phyloP scores from a whole-genome alignment of 2,113 vertebrate genomes.

The Alligator mississippiensis region DNA sequence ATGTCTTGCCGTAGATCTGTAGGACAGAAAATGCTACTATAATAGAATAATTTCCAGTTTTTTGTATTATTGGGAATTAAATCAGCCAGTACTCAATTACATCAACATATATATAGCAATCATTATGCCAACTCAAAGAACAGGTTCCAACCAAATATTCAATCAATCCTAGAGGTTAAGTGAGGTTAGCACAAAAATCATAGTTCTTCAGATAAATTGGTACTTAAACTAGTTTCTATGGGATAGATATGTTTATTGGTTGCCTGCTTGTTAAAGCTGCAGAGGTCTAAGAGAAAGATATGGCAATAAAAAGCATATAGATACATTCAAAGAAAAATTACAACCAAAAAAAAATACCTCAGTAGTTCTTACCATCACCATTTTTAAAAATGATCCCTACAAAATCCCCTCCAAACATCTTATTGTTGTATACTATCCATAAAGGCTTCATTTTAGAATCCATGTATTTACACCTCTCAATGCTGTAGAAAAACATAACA shows the following conservation, averaged over 20 bases:
- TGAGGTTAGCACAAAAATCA: not conserved
- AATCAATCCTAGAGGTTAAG: not conserved
- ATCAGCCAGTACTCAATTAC: not conserved
- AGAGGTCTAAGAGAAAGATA: not conserved
- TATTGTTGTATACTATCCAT: slow-evolving; percentile 97
- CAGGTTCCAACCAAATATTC: not conserved
- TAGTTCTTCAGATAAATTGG: not conserved
- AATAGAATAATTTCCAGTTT: not conserved
- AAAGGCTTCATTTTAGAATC: slow-evolving; percentile 99
- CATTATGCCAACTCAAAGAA: not conserved
- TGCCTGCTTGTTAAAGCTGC: not conserved
- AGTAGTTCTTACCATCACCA: slow-evolving; percentile 88
- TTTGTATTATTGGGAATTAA: not conserved
- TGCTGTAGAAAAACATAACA: slow-evolving; percentile 75
- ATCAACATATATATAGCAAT: not conserved
- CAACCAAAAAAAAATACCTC: not conserved
- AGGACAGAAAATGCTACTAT: not conserved
- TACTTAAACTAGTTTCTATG: not conserved
- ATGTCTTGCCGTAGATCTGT: slow-evolving; percentile 96
- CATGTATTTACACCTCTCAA: slow-evolving; percentile 97
- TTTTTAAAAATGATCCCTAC: slow-evolving; percentile 98
- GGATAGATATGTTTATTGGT: not conserved
- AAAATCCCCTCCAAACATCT: slow-evolving; percentile 89
- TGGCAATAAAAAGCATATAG: not conserved
- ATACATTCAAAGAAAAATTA: not conserved